Conservation (phyloP, 1,140 invertebrate genomes). For the Rhizoglyphus robini region DNA sequence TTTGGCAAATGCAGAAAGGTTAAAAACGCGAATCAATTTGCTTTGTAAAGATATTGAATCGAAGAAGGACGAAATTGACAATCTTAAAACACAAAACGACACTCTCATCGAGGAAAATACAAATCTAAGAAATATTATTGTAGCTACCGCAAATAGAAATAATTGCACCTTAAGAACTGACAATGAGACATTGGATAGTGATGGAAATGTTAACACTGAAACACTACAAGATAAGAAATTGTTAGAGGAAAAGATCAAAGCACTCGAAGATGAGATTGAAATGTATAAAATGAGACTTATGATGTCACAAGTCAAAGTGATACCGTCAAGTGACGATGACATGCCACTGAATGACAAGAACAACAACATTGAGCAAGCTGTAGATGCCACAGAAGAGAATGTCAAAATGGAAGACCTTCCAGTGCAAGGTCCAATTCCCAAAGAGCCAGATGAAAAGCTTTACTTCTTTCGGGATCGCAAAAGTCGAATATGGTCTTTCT, state of each 20-base stretch:
- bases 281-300: not conserved
- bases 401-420: constrained; percentile 53
- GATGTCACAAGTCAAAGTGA: not conserved
- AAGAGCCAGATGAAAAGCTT: constrained; percentile 86
- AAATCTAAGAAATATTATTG: not conserved
- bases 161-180: too few species aligned
- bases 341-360: not conserved
- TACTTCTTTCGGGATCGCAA: constrained; percentile 38
- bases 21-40: too few species aligned
- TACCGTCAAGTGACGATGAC: not conserved
- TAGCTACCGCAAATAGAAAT: too few species aligned
- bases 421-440: constrained; percentile 86
- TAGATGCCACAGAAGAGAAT: not conserved
- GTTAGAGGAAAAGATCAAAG: not conserved
- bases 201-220: too few species aligned
- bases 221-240: not conserved
- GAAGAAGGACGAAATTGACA: not conserved
- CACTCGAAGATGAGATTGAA: not conserved
- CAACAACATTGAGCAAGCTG: not conserved
- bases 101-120: not conserved
- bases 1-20: too few species aligned
- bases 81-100: not conserved
- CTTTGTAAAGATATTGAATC: not conserved
- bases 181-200: too few species aligned
- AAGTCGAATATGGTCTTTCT: constrained; percentile 6